Percentiles rank a stretch among this genome's conserved stretches.
Evolutionary conservation across 2,888 invertebrate species (phyloP).

Genomic region (Cremastinae sp.): DNA sequence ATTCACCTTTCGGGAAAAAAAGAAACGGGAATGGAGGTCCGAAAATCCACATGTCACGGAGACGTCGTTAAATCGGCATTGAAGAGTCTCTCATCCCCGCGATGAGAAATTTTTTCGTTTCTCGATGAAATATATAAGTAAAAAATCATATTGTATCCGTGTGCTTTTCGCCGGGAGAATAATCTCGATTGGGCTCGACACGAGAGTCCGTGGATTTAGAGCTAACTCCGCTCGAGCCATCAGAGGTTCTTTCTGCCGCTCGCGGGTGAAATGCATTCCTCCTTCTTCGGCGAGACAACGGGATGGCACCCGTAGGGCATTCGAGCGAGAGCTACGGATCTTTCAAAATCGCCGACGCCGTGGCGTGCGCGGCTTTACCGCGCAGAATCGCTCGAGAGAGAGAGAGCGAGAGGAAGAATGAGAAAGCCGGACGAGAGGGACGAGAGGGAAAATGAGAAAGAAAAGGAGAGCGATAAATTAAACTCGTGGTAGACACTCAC

Average conservation of each 20-base stretch:
- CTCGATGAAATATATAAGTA: not conserved
- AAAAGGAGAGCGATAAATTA: conserved; percentile 58
- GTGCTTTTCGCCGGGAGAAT: not conserved
- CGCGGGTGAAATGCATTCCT: conserved; percentile 55
- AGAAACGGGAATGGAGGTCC: conserved; percentile 17
- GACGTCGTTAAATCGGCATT: not conserved
- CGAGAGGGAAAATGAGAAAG: conserved; percentile 44
- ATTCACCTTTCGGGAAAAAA: conserved; percentile 5
- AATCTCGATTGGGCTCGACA: not conserved
- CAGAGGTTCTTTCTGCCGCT: conserved; percentile 37
- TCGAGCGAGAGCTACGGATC: conserved; percentile 54
- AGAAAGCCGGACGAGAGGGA: conserved; percentile 63
- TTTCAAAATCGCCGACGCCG: conserved; percentile 69
- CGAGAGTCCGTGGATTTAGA: conserved; percentile 6
- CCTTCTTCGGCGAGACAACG: conserved; percentile 57
- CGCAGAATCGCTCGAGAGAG: conserved; percentile 69
- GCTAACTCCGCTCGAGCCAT: conserved; percentile 16
- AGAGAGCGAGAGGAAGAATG: conserved; percentile 42
- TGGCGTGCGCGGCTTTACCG: conserved; percentile 63
- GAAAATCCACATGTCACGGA: conserved; percentile 25
- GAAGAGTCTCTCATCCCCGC: no score
- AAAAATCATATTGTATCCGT: not conserved
- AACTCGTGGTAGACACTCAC: conserved; percentile 46
- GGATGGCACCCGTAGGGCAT: conserved; percentile 59
- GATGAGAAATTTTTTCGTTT: not conserved